Evolutionary conservation across 2,888 invertebrate species (phyloP).

Genomic region (Drosophila rubida): DNA sequence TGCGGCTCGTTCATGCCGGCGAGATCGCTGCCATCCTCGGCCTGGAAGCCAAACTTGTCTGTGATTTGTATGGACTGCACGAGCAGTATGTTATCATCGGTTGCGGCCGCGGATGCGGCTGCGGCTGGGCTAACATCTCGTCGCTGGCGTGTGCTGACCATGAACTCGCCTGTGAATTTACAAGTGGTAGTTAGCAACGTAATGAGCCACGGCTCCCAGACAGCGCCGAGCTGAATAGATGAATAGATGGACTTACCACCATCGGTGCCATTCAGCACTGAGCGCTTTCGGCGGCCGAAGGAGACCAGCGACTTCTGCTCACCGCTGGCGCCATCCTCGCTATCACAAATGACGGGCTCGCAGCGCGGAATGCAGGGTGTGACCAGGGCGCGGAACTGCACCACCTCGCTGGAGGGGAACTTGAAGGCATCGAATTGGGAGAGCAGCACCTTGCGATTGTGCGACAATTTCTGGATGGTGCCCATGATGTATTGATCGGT

Average conservation of each 20-base stretch:
- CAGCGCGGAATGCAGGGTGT: conserved; percentile 97
- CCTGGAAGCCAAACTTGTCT: conserved; percentile 95
- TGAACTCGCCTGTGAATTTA: conserved; percentile 73
- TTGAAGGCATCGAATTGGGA: conserved; percentile 98
- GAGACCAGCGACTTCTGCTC: conserved; percentile 93
- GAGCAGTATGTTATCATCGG: conserved; percentile 93
- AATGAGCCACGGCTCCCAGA: conserved; percentile 22
- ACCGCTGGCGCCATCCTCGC: conserved; percentile 91
- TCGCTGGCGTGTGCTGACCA: conserved; percentile 71
- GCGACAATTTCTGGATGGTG: conserved; percentile 93
- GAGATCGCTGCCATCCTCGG: conserved; percentile 84
- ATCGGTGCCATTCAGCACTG: conserved; percentile 85
- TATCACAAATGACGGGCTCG: conserved; percentile 95
- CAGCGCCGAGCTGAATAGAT: not conserved
- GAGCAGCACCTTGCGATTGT: conserved; percentile 92
- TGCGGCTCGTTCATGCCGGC: conserved; percentile 86
- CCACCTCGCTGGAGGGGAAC: conserved; percentile 97
- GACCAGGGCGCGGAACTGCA: conserved; percentile 96
- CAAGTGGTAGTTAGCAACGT: conserved; percentile 47
- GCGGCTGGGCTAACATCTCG: conserved; percentile 63
- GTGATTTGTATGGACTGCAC: conserved; percentile 97
- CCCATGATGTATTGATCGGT: conserved; percentile 98
- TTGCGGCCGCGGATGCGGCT: conserved; percentile 3
- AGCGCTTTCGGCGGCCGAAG: conserved; percentile 92
- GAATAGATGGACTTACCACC: conserved; percentile 74